Evolutionary conservation across 2,888 invertebrate genomes (phyloP).

Genomic region (Megastigmus dorsalis): DNA sequence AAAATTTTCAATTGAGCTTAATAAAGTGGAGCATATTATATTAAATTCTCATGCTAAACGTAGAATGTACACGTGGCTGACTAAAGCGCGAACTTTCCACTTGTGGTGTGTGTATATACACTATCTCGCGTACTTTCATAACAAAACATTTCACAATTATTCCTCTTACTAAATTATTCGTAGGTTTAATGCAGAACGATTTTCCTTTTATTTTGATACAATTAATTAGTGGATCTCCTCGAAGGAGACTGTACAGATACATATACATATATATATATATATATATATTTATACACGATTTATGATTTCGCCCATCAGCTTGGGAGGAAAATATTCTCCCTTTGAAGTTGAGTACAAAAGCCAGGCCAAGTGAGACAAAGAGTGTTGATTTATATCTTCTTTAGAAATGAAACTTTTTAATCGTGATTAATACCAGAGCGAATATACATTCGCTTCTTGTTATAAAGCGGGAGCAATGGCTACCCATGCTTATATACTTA

Average conservation of each 20-base stretch:
- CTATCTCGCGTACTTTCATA: no score
- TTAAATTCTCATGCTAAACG: no score
- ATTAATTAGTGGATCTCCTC: neutral
- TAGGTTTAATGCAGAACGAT: no score
- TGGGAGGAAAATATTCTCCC: neutral
- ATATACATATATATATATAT: neutral
- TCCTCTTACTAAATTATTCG: no score
- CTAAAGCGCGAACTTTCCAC: no score
- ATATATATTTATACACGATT: neutral
- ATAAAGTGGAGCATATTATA: no score
- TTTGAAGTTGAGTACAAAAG: neutral
- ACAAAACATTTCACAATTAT: no score
- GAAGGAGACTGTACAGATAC: neutral
- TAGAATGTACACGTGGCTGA: no score
- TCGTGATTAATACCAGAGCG: constrained; percentile 19
- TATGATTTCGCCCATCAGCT: neutral
- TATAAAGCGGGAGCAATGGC: no score
- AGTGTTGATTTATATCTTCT: constrained; percentile 7
- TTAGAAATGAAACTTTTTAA: constrained; percentile 20
- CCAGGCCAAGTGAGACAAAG: neutral
- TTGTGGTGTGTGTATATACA: no score
- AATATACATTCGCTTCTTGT: constrained; percentile 10
- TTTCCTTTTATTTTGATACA: neutral
- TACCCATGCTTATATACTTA: no score
- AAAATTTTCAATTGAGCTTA: no score